Conservation (phyloP, 2,113 vertebrate species). For the Phoenicopterus ruber region DNA sequence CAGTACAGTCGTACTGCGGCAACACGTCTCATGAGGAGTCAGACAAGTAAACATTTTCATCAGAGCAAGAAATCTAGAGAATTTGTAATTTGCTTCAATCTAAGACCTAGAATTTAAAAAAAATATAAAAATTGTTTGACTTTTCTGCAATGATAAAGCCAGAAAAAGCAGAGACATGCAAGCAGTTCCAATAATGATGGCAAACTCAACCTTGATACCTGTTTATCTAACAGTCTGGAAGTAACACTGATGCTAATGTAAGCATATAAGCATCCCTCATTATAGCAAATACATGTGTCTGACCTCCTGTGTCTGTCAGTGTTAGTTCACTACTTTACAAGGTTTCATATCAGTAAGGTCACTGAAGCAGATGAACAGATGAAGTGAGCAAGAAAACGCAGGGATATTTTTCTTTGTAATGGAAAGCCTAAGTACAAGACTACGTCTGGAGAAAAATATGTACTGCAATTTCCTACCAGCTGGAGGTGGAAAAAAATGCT, state of each 20-base stretch:
- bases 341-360: background rate
- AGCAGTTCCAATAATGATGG: background rate
- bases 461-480: constrained; percentile 64
- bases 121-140: background rate
- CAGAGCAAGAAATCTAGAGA: background rate
- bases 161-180: background rate
- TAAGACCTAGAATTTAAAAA: background rate
- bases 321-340: background rate
- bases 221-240: background rate
- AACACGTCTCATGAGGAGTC: background rate
- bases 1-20: background rate
- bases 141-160: background rate
- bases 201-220: background rate
- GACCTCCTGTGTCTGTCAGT: background rate
- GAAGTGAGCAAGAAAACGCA: background rate
- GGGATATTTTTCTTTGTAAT: background rate
- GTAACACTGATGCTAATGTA: background rate
- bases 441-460: constrained; percentile 58
- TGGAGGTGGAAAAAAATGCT: constrained; percentile 39
- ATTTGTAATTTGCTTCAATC: background rate
- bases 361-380: constrained; percentile 17
- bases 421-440: constrained; percentile 32
- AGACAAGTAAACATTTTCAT: background rate
- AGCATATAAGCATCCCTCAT: background rate
- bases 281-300: background rate